These are phyloP conservation scores for Megalops cyprinoides DNA, from an alignment of 2,797 vertebrate genomes.

Conservation along the genomic window DNA sequence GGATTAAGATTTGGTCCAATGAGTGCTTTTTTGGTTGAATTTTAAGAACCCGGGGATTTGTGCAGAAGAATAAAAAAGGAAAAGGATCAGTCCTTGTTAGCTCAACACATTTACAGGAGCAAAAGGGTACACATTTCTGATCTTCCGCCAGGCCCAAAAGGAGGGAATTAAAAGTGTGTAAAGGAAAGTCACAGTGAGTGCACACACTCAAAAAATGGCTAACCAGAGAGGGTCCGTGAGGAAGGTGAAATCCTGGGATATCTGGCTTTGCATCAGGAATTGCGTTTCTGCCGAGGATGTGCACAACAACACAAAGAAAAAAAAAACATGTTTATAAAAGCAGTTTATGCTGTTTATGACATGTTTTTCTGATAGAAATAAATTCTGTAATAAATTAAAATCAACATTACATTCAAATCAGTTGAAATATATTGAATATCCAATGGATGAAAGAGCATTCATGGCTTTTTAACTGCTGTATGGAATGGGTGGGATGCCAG, in stretches of 20 bases:
- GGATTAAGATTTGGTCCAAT: conserved; percentile 59
- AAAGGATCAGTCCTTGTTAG: conserved; percentile 54
- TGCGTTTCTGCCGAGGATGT: neutral
- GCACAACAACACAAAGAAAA: neutral
- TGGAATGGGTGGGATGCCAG: neutral
- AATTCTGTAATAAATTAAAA: neutral
- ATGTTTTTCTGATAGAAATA: neutral
- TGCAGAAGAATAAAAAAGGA: conserved; percentile 51
- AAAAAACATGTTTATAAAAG: neutral
- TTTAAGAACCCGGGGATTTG: conserved; percentile 52
- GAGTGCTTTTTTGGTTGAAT: conserved; percentile 44
- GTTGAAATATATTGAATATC: too few species aligned
- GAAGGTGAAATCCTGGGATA: neutral
- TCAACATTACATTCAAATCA: too few species aligned
- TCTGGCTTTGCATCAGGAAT: neutral
- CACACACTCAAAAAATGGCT: neutral
- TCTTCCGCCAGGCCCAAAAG: conserved; percentile 20
- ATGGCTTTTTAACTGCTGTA: neutral
- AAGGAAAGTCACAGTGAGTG: conserved; percentile 5
- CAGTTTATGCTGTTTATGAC: neutral
- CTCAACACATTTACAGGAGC: conserved; percentile 37
- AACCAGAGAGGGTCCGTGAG: neutral
- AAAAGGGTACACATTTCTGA: conserved; percentile 28
- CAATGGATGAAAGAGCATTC: neutral
- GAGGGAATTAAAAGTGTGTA: conserved; percentile 21